Base-by-base conservation (phyloP, 2,797 vertebrate genomes). In the Trichosurus vulpecula region DNA sequence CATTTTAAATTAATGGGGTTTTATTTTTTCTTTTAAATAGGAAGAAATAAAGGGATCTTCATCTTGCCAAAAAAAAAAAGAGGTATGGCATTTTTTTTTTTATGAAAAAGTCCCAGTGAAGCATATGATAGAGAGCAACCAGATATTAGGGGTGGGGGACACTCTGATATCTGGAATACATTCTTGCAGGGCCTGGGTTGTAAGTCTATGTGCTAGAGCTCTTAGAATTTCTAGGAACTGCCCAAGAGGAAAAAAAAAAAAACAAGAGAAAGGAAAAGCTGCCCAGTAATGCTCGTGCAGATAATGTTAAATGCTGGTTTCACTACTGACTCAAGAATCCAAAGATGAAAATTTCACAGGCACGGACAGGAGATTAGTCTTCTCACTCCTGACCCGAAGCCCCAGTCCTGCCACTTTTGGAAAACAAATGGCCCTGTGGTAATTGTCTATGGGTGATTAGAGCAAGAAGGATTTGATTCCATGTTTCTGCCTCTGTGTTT, bases 371-470 rank as follows among this genome's bases (percentile, higher is more conserved):
- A 54, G 92, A 94, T 92, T 41, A 91, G 55, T 35, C n/a, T 30
- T 51, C 92, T 97, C 57, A 47, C 92, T 92, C 93, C 35, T 41
- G 35, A 96, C 52, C 52, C 93, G 91, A 89, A 0, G 6, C 81
- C 94, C 29, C 14, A 91, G 54, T n/a, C 91, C 22, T 52, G 54
- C 54, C 53, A 81, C 89, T 97, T 96, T 89, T 95, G 96, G 94
- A 94, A 95, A 97, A 95, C 91, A 93, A 96, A 51, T 9, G 35
- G 91, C 35, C 94, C n/a, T 19, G 94, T 91, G 27, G 53, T 92
- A 54, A 92, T 94, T 94, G 97, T 94, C 53, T 0, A 61, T 9
- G 74, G 53, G 30, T 54, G 92, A 98, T 95, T 94, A 96, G 96
- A 95, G 47, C 81, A 96, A 81, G 47, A 87, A 94, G 95, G 57